Base-by-base conservation (phyloP, 2,888 invertebrate species). In the Mantis religiosa region DNA sequence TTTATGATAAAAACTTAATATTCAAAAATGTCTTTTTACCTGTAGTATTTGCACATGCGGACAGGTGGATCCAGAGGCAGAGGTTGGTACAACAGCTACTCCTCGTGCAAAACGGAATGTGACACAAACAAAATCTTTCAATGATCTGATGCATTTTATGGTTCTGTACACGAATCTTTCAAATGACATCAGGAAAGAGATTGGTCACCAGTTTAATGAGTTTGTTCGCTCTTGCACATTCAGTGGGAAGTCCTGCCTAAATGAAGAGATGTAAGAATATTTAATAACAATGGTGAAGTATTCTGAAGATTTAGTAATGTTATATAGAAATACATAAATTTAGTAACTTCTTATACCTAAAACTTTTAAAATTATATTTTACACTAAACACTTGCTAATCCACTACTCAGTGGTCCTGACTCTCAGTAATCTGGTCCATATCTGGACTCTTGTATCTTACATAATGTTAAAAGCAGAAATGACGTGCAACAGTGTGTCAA, bases 71-170 rank as follows among this genome's bases (percentile, higher is more conserved):
- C 8, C 54, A 71, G 54, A 71, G 25, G 54, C 54, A 71, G 54
- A 25, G 25, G 1, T 71, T 71, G 54, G 54, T 71, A 71, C 54
- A 71, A 71, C 54, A 71, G 54, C 54, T 71, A 3, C 6, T 20
- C 54, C 54, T 71, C 54, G 54, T 20, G 15, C 54, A 71, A 71
- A 71, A 71, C 54, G 54, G 28, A 82, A 34, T 7, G 54, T 89
- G 27, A 90, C 89, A 84, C 90, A 90, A 87, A 90, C 90, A n/a
- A 85, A 89, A 87, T 89, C 90, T 12, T 90, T 90, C 87, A 90
- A 90, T 83, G 90, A 90, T 83, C 85, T 90, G 14, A 90, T 90
- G 90, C 89, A 90, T 83, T 90, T 90, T 84, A 88, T 90, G 90
- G 90, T 90, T 30, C 28, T 90, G 3, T 90, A 90, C 84, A 87